Evolutionary conservation across 2,888 invertebrate species (phyloP).

Genomic region (Pollenia griseotomentosa): DNA sequence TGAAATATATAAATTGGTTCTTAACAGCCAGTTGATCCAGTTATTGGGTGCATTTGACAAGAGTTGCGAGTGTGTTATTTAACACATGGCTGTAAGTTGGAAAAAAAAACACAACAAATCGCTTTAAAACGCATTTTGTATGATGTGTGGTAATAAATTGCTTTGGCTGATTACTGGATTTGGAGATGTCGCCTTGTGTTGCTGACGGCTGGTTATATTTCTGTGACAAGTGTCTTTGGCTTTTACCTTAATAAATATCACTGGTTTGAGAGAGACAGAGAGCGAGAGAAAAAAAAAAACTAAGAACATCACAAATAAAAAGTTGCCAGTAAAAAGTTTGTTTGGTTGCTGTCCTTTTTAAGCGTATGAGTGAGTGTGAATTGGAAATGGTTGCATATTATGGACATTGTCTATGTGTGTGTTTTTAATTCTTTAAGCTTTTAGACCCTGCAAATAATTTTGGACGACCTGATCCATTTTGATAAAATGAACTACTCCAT

Average conservation of each 20-base stretch:
- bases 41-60: slow-evolving; percentile 45
- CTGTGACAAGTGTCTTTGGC: neutral
- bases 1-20: neutral
- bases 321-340: too few relatives aligned
- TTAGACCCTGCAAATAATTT: too few relatives aligned
- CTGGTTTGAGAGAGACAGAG: neutral
- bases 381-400: slow-evolving; percentile 22
- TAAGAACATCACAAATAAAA: neutral
- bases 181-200: slow-evolving; percentile 6
- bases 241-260: slow-evolving; percentile 43
- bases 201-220: neutral
- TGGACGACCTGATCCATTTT: too few relatives aligned
- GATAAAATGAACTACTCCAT: too few relatives aligned
- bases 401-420: slow-evolving; percentile 41
- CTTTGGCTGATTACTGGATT: slow-evolving; percentile 21
- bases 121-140: slow-evolving; percentile 40
- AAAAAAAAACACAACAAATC: slow-evolving; percentile 36
- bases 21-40: slow-evolving; percentile 66
- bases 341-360: neutral
- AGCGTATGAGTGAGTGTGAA: neutral
- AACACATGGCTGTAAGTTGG: slow-evolving; percentile 65
- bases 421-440: slow-evolving; percentile 2
- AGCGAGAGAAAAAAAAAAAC: neutral
- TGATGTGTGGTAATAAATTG: slow-evolving; percentile 42
- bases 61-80: slow-evolving; percentile 50